Evolutionary conservation across 2,113 vertebrate species (phyloP), one percentile per base, ranked within the genome.

Genomic region (Anseranas semipalmata): DNA sequence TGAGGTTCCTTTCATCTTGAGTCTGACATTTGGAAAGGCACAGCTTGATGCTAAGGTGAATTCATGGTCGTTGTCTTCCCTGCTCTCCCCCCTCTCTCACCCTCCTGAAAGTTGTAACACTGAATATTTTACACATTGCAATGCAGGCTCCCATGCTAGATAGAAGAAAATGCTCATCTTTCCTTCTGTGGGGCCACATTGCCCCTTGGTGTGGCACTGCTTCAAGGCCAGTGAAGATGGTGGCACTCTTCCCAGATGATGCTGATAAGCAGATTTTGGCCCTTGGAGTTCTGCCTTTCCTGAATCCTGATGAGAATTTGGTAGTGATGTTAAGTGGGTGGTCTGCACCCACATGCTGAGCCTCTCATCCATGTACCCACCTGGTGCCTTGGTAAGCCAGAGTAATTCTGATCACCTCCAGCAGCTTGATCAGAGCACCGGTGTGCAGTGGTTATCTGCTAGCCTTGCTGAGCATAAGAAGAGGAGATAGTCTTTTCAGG

Each of bases 21-120:
- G 7, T 55, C 0, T 87, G 39, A 63, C 50, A 24, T 63, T 93
- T 83, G 35, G 20, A 95, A 93, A 95, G 43, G 35, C 35, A 75
- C 41, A 90, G 22, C 60, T 37, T 90, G 91, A 66, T 67, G 67
- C 12, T 33, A 21, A 92, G 82, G 33, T 89, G 62, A 93, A 68
- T 71, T 71, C 4, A 3, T 87, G 12, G 6, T 39, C 1, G 0
- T 60, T 55, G 43, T 87, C 48, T 77, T 55, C 59, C 66, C 35
- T 76, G 35, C 22, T 46, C 68, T 53, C 33, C n/a, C 12, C 50
- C 0, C 14, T 35, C 11, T 18, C 58, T 71, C 37, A 55, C 55
- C 22, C 39, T 70, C 52, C 25, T 56, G 52, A 22, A 89, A n/a
- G 24, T 19, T 76, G 11, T 22, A 71, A 35, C 58, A 12, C 15